Evolutionary conservation across 2,113 vertebrate species (phyloP).

Genomic region (Proterorhinus semilunaris): DNA sequence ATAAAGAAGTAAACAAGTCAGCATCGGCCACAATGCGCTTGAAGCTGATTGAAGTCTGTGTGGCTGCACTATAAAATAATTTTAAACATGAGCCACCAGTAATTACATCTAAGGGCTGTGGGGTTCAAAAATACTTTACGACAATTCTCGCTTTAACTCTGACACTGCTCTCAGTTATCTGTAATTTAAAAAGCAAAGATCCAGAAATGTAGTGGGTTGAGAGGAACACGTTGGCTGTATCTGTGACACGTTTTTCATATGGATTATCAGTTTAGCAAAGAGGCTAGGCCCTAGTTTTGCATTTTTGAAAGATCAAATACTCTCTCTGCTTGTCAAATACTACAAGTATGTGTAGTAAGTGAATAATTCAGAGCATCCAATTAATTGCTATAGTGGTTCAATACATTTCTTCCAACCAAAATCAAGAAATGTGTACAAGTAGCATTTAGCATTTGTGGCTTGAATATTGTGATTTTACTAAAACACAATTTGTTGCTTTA

Average conservation of each 20-base stretch:
- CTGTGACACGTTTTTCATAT: neutral
- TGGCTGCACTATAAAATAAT: constrained; percentile 8
- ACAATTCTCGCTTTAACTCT: neutral
- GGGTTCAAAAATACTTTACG: constrained; percentile 1
- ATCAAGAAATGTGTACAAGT: neutral
- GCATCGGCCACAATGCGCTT: neutral
- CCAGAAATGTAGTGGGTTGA: neutral
- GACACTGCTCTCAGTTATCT: constrained; percentile 7
- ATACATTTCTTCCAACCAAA: neutral
- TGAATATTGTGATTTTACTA: too few species aligned
- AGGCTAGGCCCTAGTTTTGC: too few species aligned
- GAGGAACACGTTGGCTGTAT: neutral
- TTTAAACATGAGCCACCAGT: constrained; percentile 1
- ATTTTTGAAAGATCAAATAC: neutral
- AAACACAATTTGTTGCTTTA: too few species aligned
- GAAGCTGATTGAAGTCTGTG: constrained; percentile 7
- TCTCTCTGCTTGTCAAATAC: neutral
- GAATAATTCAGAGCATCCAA: neutral
- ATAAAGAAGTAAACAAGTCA: constrained; percentile 9
- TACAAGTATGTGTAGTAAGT: neutral
- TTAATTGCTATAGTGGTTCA: neutral
- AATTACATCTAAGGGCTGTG: neutral
- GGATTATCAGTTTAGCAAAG: neutral
- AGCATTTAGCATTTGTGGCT: too few species aligned
- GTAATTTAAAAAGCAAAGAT: neutral